These are phyloP conservation scores for Syngnathus scovelli DNA, from an alignment of 2,113 vertebrate genomes.

Conservation along the genomic window DNA sequence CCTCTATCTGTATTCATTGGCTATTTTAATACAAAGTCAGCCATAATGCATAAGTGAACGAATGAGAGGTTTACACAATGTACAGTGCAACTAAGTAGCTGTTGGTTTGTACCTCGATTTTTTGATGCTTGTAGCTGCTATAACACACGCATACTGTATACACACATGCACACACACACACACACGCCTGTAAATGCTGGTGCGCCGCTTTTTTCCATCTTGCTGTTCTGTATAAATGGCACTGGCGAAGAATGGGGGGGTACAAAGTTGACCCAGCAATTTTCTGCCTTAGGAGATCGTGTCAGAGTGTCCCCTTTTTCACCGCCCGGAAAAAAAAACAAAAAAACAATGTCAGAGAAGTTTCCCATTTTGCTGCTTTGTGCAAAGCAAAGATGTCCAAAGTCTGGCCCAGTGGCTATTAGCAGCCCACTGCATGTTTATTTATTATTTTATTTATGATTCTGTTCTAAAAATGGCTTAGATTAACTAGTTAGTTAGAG, in stretches of 20 bases:
- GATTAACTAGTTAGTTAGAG: too few relatives aligned
- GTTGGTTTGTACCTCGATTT: constrained; percentile 47
- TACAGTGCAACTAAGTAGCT: constrained; percentile 38
- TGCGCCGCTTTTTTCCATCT: not conserved
- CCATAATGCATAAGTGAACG: constrained; percentile 63
- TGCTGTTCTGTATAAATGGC: not conserved
- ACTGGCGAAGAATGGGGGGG: not conserved
- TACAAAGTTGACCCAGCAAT: not conserved
- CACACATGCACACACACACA: not conserved
- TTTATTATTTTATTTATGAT: too few relatives aligned
- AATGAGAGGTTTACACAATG: constrained; percentile 39
- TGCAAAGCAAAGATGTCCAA: not conserved
- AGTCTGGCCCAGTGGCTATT: not conserved
- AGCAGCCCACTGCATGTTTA: not conserved
- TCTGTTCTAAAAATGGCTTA: too few relatives aligned
- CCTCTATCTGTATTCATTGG: constrained; percentile 56
- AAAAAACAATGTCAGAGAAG: not conserved
- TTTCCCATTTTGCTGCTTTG: not conserved
- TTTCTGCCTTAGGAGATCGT: not conserved
- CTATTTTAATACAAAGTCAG: constrained; percentile 61
- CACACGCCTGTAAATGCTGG: not conserved
- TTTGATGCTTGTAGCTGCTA: constrained; percentile 57
- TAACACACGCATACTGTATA: constrained; percentile 14
- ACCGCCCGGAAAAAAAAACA: not conserved
- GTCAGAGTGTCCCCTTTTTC: not conserved